phyloP scores from a whole-genome alignment of 2,888 invertebrate species.

The Mamestra brassicae region DNA sequence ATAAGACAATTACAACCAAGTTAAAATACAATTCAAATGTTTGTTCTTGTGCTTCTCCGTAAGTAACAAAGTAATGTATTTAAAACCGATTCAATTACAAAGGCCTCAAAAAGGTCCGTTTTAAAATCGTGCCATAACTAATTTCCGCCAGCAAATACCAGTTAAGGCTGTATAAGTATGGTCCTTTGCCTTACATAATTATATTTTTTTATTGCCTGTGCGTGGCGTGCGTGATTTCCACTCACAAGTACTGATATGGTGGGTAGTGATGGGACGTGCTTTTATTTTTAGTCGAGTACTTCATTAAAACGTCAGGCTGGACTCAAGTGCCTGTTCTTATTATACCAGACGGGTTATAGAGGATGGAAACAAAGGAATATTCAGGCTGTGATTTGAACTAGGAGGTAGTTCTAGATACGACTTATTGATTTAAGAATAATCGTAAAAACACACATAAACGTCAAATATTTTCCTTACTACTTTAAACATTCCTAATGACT shows the following conservation, averaged over 20 bases:
- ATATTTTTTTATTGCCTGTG: conserved; percentile 66
- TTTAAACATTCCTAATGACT: conserved; percentile 37
- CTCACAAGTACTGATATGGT: conserved; percentile 60
- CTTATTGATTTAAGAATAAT: conserved; percentile 14
- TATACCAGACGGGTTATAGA: conserved; percentile 42
- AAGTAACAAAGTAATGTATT: conserved; percentile 28
- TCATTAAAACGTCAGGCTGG: conserved; percentile 57
- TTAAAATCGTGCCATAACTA: conserved; percentile 44
- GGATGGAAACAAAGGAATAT: conserved; percentile 37
- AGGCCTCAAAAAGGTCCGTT: conserved; percentile 14
- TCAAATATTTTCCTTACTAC: conserved; percentile 9
- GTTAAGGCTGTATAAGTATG: conserved; percentile 52
- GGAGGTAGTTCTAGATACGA: not conserved
- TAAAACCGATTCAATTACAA: conserved; percentile 43
- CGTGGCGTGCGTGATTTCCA: conserved; percentile 68
- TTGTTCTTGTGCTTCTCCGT: not conserved
- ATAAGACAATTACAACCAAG: conserved; percentile 5
- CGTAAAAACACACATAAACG: conserved; percentile 13
- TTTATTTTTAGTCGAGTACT: conserved; percentile 61
- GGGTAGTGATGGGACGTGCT: conserved; percentile 61
- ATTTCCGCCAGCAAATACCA: conserved; percentile 62
- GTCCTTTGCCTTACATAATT: conserved; percentile 66
- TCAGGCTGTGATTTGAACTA: not conserved
- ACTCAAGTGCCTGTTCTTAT: conserved; percentile 45
- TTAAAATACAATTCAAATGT: conserved; percentile 10